Base-by-base conservation (phyloP, 2,888 invertebrate genomes). In the Lasius platythorax region DNA sequence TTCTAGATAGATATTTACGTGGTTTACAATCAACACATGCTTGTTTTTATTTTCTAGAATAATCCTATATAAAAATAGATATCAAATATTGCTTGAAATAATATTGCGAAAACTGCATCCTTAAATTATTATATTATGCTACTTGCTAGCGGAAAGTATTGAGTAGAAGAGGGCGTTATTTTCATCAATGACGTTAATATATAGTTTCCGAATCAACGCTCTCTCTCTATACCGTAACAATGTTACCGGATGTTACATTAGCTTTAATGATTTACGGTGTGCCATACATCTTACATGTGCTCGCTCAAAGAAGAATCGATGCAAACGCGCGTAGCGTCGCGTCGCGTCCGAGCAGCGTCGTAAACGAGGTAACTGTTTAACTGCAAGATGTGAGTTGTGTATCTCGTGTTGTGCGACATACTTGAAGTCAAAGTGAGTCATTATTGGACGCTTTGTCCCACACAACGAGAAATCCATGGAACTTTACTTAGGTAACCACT, bases 351-450 rank as follows among this genome's bases (percentile, higher is more conserved):
- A 78, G 33, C 43, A 12, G 30, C 18, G 23, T 74, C 40, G 53
- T n/a, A 85, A 79, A 76, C 63, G 79, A 79, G 79, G 61, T 61
- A 61, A 81, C 72, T 79, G 46, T 12, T 79, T 72, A 72, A 46
- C 72, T 23, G 79, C 37, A 73, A n/a, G 28, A 46, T 37, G 61
- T 37, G 61, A 81, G 61, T 73, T 63, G 78, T 43, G 43, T 67
- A 15, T 58, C 73, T 70, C 50, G 67, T 46, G 73, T 70, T 43
- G 58, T 23, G 72, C 72, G 61, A 79, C 79, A 73, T 73, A 81
- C 73, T 81, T 81, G 79, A 12, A 73, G 73, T 50, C 79, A 73
- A 81, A 81, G 73, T 33, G 46, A 73, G 37, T 81, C 79, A 73
- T 81, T 81, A 81, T 73, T 50, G 61, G n/a, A 50, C 33, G 46